These are phyloP conservation scores for Diogma glabrata DNA, from an alignment of 2,888 invertebrate species.

Conservation along the genomic window DNA sequence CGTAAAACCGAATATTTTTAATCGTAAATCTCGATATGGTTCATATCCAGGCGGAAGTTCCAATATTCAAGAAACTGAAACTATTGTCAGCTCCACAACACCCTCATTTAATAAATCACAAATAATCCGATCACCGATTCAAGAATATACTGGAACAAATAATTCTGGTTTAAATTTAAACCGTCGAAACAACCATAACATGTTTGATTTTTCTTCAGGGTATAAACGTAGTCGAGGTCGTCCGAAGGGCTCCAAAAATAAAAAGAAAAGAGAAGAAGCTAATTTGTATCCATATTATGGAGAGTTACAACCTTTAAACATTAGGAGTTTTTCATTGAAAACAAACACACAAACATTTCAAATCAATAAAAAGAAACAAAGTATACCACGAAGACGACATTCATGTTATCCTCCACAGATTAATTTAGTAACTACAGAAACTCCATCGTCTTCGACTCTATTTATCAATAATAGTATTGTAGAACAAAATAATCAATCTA, in stretches of 20 bases:
- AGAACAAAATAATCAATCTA: too few relatives aligned
- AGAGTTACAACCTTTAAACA: too few relatives aligned
- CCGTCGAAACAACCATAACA: neutral
- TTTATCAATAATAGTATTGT: constrained; percentile 1
- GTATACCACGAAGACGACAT: too few relatives aligned
- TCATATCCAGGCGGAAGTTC: neutral
- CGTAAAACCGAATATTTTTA: neutral
- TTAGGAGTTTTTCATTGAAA: too few relatives aligned
- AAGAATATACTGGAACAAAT: constrained; percentile 4
- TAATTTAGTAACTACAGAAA: neutral
- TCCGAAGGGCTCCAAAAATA: constrained; percentile 10
- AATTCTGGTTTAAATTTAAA: constrained; percentile 3
- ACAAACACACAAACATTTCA: too few relatives aligned
- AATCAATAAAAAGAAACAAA: neutral
- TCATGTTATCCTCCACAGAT: neutral
- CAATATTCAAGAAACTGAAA: neutral
- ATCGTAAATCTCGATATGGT: neutral
- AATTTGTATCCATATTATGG: neutral
- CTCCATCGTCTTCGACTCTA: neutral
- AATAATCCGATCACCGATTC: neutral
- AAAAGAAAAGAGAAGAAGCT: too few relatives aligned
- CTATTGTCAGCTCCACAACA: neutral
- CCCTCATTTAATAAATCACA: neutral
- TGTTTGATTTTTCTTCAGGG: too few relatives aligned
- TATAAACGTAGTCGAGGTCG: neutral